Percentiles rank a stretch among this genome's conserved stretches.
These are phyloP conservation scores for Lytechinus variegatus DNA, from an alignment of 35 echinoderm and acorn worm genomes.

Conservation along the genomic window DNA sequence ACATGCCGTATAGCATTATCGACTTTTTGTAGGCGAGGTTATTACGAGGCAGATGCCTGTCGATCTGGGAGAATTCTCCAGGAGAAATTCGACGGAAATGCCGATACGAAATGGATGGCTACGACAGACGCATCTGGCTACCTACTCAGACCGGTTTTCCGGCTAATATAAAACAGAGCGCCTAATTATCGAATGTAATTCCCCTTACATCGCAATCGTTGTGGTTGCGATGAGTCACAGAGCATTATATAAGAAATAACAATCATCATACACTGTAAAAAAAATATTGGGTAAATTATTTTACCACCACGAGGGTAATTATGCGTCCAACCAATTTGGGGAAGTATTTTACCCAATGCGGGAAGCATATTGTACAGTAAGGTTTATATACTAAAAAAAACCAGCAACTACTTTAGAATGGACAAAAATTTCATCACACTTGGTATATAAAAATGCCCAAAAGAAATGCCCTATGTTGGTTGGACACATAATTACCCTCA, in stretches of 20 bases:
- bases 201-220: neutral
- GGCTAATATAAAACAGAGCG: neutral
- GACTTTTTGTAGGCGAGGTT: neutral
- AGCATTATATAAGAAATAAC: neutral
- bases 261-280: neutral
- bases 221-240: neutral
- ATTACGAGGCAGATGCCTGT: conserved; percentile 6
- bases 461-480: too few relatives aligned
- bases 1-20: neutral
- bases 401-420: too few relatives aligned
- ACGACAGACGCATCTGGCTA: neutral
- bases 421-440: too few relatives aligned
- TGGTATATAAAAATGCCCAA: too few relatives aligned
- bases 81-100: conserved; percentile 1
- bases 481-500: too few relatives aligned
- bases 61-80: neutral
- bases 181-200: neutral
- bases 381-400: too few relatives aligned
- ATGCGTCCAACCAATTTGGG: too few relatives aligned
- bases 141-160: neutral
- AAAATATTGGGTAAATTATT: too few relatives aligned
- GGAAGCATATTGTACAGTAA: too few relatives aligned
- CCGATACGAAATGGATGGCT: neutral
- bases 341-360: too few relatives aligned
- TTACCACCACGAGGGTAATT: too few relatives aligned